Percentiles rank a stretch among this genome's conserved stretches.
Evolutionary conservation across 2,113 vertebrate genomes (phyloP).

Genomic region (Alligator mississippiensis): DNA sequence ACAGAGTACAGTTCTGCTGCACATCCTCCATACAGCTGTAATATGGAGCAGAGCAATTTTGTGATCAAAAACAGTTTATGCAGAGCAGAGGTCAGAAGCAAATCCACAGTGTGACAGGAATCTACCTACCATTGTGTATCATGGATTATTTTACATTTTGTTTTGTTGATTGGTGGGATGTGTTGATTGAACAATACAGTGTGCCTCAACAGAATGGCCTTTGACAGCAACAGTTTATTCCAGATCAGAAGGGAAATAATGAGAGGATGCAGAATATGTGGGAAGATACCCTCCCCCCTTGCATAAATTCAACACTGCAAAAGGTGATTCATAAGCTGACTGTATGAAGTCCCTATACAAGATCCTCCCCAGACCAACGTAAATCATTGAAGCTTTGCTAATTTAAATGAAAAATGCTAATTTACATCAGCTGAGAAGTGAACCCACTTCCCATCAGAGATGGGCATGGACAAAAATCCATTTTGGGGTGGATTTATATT

Average conservation of each 20-base stretch:
- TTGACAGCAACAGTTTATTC: not conserved
- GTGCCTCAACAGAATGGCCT: not conserved
- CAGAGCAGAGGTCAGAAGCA: not conserved
- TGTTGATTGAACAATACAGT: rapidly evolving
- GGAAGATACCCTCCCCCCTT: not conserved
- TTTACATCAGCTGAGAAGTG: not conserved
- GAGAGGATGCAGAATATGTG: not conserved
- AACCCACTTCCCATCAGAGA: not conserved
- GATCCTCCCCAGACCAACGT: not conserved
- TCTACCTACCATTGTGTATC: not conserved
- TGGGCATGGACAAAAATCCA: not conserved
- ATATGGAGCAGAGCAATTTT: not conserved
- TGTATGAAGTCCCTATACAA: not conserved
- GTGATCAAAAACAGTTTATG: not conserved
- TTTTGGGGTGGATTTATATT: not conserved
- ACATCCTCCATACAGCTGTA: not conserved
- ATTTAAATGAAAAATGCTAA: not conserved
- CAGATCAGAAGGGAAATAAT: not conserved
- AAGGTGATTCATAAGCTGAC: not conserved
- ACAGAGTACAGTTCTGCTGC: rapidly evolving
- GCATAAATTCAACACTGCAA: rapidly evolving
- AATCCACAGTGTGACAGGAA: not conserved
- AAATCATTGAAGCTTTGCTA: not conserved
- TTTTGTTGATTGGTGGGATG: not conserved
- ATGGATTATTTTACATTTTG: not conserved